These are phyloP conservation scores for Coregonus clupeaformis DNA, from an alignment of 2,113 vertebrate genomes.

Conservation along the genomic window DNA sequence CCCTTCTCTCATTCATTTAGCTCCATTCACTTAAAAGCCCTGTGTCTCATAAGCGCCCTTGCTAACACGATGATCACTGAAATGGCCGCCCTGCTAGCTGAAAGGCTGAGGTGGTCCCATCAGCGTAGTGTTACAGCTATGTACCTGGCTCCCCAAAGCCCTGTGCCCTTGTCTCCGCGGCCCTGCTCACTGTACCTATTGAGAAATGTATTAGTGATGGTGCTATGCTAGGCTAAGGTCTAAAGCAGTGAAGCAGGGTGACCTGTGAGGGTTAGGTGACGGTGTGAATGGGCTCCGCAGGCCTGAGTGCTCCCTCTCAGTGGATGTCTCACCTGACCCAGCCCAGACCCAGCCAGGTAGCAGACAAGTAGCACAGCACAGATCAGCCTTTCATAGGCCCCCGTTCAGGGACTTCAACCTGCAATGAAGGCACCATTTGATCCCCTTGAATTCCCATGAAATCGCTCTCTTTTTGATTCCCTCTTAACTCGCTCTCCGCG, in stretches of 20 bases:
- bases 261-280: conserved; percentile 62
- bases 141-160: conserved; percentile 36
- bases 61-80: conserved; percentile 61
- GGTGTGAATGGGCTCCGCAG: conserved; percentile 71
- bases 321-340: conserved; percentile 73
- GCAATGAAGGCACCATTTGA: conserved; percentile 96
- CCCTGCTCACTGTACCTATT: conserved; percentile 64
- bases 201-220: conserved; percentile 60
- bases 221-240: conserved; percentile 44
- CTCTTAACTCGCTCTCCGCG: conserved; percentile 77
- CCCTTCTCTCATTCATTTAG: conserved; percentile 50
- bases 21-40: conserved; percentile 61
- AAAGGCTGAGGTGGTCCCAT: conserved; percentile 64
- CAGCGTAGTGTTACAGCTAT: conserved; percentile 59
- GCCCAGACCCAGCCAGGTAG: conserved; percentile 37
- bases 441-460: conserved; percentile 87
- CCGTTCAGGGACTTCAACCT: conserved; percentile 85
- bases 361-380: conserved; percentile 80
- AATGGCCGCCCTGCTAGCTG: conserved; percentile 50
- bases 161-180: conserved; percentile 29
- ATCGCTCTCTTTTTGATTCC: conserved; percentile 87
- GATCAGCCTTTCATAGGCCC: conserved; percentile 89
- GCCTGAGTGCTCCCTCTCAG: conserved; percentile 64
- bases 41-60: conserved; percentile 48
- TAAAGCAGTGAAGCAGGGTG: conserved; percentile 54